phyloP scores from a whole-genome alignment of 1,140 invertebrate species.

The Samia ricini region DNA sequence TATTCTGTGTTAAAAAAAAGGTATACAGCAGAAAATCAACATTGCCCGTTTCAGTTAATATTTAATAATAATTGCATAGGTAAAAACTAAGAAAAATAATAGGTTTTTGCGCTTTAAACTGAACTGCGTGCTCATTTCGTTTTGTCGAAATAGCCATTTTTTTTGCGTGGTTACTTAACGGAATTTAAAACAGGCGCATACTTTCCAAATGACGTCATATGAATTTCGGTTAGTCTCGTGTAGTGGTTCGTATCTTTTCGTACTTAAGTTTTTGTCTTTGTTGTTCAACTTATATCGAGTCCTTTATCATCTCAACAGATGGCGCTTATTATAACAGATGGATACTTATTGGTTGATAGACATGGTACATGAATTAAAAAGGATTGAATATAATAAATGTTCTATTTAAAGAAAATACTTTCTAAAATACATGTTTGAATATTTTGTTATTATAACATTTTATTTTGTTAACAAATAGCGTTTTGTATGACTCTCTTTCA shows the following conservation, averaged over 20 bases:
- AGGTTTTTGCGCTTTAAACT: not conserved
- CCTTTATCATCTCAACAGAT: conserved; percentile 22
- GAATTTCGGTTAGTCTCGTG: conserved; percentile 42
- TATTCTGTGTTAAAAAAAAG: too few relatives aligned
- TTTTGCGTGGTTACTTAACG: conserved; percentile 41
- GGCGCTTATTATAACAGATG: conserved; percentile 22
- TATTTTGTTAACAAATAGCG: not conserved
- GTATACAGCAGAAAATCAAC: too few relatives aligned
- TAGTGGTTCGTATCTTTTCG: conserved; percentile 12
- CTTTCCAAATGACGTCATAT: conserved; percentile 67
- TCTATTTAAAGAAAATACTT: too few relatives aligned
- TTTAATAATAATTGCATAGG: too few relatives aligned
- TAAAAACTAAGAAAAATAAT: too few relatives aligned
- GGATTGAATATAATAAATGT: too few relatives aligned
- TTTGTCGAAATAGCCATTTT: conserved; percentile 26
- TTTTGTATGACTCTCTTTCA: not conserved
- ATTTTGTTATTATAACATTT: not conserved
- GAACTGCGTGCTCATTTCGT: conserved; percentile 15
- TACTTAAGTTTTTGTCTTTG: conserved; percentile 10
- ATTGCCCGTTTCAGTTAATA: too few relatives aligned
- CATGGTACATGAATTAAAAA: too few relatives aligned
- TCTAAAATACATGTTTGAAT: too few relatives aligned
- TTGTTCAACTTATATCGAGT: not conserved
- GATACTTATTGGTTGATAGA: too few relatives aligned
- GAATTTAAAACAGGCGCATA: conserved; percentile 54